Evolutionary conservation across 2,113 vertebrate genomes (phyloP), one percentile per base, ranked within the genome.

Genomic region (Ancistrus triradiatus): DNA sequence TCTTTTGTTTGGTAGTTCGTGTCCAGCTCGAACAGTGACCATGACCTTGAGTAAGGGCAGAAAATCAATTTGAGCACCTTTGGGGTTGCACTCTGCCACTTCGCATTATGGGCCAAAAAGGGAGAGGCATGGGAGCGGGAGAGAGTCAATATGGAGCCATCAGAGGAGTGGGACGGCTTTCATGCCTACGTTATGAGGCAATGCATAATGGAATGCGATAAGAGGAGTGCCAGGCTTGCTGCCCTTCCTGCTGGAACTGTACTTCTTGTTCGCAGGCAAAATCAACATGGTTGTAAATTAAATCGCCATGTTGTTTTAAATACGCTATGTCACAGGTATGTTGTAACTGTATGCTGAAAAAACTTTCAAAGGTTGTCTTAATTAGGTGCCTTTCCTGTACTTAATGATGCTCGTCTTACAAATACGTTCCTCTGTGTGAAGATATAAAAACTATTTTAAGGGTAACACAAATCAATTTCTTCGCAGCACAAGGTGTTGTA

Each of bases 51-150:
- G 44, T 15, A 11, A 35, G 33, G 38, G 27, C 7, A 42, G 33
- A 63, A 69, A 62, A 67, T 68, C 51, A 50, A 60, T 72, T 55
- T 2, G 27, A 28, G 33, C 38, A 47, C 62, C 31, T 66, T 48
- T 15, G 31, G 19, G 43, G 46, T 38, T 57, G 24, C 31, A 49
- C 44, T 31, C 47, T 40, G n/a, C 27, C 38, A 65, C 61, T 64
- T 31, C 21, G 25, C 7, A 10, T 8, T 51, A 28, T 42, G 51
- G 52, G 27, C n/a, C 37, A 40, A 38, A 14, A 42, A 38, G 21
- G 14, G 13, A 57, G 35, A 42, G 43, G 35, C 19, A 19, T 37
- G 19, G 4, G 28, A 13, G 19, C 11, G 11, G 1, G 22, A 43
- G 38, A 3, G 38, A 22, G 17, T 25, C 53, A 59, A 48, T 25